Percentiles rank a stretch among this genome's conserved stretches.
Evolutionary conservation across 37 sponge, comb jelly and placozoan species (phyloP).

Genomic region (Petrosia ficiformis): DNA sequence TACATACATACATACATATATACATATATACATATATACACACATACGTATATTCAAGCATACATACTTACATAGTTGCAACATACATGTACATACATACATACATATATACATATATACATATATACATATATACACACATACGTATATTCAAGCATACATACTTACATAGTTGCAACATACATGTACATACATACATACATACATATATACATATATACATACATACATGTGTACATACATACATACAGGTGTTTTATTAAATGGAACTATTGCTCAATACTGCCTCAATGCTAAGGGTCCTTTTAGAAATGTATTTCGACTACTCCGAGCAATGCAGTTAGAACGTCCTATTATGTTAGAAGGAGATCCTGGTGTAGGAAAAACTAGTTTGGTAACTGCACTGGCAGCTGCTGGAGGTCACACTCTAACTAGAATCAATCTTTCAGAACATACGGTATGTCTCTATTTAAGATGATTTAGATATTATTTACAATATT

Average conservation of each 20-base stretch:
- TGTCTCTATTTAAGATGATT: slow-evolving; percentile 16
- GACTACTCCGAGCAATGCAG: slow-evolving; percentile 86
- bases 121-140: too few species aligned
- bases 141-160: too few species aligned
- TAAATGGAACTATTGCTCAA: too few species aligned
- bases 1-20: too few species aligned
- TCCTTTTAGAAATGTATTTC: slow-evolving; percentile 62
- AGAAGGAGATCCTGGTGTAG: slow-evolving; percentile 97
- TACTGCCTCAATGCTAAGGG: slow-evolving; percentile 70
- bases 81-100: too few species aligned
- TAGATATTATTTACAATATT: neutral
- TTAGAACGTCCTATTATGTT: slow-evolving; percentile 85
- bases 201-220: neutral
- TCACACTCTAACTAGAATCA: slow-evolving; percentile 76
- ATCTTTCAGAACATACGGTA: slow-evolving; percentile 98
- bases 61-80: too few species aligned
- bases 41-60: too few species aligned
- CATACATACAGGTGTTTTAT: slow-evolving; percentile 15
- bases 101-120: too few species aligned
- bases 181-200: neutral
- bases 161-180: too few species aligned
- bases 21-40: too few species aligned
- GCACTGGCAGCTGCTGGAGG: slow-evolving; percentile 85
- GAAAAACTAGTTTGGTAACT: slow-evolving; percentile 91
- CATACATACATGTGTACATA: neutral